Conservation (phyloP, 2,113 vertebrate genomes). For the Phrynocephalus versicolor region DNA sequence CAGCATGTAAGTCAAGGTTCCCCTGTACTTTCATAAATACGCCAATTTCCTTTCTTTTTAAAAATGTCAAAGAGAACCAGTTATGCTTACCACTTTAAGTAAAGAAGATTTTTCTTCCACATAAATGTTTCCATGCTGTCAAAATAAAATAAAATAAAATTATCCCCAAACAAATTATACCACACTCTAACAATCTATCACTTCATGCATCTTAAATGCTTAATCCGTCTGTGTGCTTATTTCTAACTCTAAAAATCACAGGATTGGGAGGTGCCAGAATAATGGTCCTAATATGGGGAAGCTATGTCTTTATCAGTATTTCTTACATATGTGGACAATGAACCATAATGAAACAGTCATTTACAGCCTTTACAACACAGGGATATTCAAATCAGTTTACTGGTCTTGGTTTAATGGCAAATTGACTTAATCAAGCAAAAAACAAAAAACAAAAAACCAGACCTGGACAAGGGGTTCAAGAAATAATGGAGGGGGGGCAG, state of each 20-base stretch:
- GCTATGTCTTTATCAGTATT: too few relatives aligned
- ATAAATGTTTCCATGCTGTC: slow-evolving; percentile 92
- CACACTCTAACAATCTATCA: slow-evolving; percentile 26
- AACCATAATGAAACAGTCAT: not conserved
- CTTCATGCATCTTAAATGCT: not conserved
- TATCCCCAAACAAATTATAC: not conserved
- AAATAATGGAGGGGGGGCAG: not conserved
- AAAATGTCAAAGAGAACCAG: not conserved
- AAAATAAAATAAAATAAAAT: slow-evolving; percentile 43
- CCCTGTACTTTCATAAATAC: not conserved
- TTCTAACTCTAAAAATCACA: not conserved
- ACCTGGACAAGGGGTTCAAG: not conserved
- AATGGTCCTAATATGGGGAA: too few relatives aligned
- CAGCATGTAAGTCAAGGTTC: too few relatives aligned
- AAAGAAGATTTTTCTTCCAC: slow-evolving; percentile 85
- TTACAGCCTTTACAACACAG: too few relatives aligned
- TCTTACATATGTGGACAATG: not conserved
- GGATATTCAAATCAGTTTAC: not conserved
- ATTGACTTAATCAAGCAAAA: too few relatives aligned
- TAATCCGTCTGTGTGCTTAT: not conserved
- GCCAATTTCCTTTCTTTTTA: not conserved
- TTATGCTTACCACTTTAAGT: slow-evolving; percentile 89
- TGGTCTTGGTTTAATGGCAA: not conserved
- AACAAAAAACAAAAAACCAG: not conserved
- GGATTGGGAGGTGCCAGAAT: too few relatives aligned